phyloP scores from a whole-genome alignment of 2,113 vertebrate species.

The Sinocyclocheilus anophthalmus region DNA sequence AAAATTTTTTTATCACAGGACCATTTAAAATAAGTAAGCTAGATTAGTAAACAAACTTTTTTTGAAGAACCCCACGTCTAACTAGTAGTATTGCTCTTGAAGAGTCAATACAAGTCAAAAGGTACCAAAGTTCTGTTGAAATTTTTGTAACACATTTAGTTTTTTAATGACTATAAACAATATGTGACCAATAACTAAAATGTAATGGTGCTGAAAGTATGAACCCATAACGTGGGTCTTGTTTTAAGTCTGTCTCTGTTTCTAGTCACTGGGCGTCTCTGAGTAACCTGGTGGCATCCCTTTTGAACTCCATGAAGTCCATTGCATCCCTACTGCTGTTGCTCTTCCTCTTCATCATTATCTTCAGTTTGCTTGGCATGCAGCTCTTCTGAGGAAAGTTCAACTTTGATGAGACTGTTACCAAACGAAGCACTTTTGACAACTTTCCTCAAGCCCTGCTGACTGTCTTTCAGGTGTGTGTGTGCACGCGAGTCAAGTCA shows the following conservation, averaged over 20 bases:
- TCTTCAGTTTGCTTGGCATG: slow-evolving; percentile 98
- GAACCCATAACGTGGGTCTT: background rate
- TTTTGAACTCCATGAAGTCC: slow-evolving; percentile 99
- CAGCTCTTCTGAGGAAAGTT: slow-evolving; percentile 99
- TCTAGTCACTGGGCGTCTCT: slow-evolving; percentile 94
- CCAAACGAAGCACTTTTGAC: slow-evolving; percentile 97
- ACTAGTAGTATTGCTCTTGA: no score
- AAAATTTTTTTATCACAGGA: no score
- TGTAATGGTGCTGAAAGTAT: background rate
- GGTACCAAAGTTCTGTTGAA: background rate
- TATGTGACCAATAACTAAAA: background rate
- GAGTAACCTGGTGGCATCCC: slow-evolving; percentile 96
- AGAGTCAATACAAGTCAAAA: no score
- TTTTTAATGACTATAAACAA: background rate
- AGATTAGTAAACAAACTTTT: no score
- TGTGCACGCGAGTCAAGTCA: background rate
- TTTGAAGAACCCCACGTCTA: no score
- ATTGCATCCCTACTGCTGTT: slow-evolving; percentile 96
- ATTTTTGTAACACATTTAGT: background rate
- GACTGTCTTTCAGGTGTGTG: slow-evolving; percentile 94
- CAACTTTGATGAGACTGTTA: slow-evolving; percentile 97
- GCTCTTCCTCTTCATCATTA: slow-evolving; percentile 99
- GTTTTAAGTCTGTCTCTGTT: background rate
- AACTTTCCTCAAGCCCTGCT: slow-evolving; percentile 97
- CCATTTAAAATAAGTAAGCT: background rate